Evolutionary conservation across 2,797 vertebrate species (phyloP).

Genomic region (Semotilus atromaculatus): DNA sequence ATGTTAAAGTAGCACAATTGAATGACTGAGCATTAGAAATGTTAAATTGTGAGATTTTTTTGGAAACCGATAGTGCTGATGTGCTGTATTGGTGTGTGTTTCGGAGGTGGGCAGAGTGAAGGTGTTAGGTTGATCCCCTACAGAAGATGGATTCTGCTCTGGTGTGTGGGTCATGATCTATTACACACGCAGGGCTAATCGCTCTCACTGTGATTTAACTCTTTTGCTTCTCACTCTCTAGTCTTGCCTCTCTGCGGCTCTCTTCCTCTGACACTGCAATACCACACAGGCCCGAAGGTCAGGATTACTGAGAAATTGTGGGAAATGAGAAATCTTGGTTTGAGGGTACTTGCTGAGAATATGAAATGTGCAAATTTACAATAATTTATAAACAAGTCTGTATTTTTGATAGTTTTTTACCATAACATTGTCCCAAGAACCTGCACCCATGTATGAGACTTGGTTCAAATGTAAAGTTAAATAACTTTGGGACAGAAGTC

Average conservation of each 20-base stretch:
- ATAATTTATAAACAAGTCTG: slow-evolving; percentile 9
- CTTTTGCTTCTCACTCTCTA: not conserved
- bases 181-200: slow-evolving; percentile 39
- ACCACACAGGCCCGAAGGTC: slow-evolving; percentile 19
- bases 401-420: slow-evolving; percentile 5
- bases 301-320: slow-evolving; percentile 30
- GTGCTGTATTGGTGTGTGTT: slow-evolving; percentile 2
- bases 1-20: slow-evolving; percentile 2
- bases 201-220: slow-evolving; percentile 24
- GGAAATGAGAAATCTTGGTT: slow-evolving; percentile 36
- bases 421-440: not conserved
- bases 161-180: slow-evolving; percentile 35
- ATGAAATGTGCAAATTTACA: slow-evolving; percentile 28
- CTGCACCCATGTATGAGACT: not conserved
- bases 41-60: not conserved
- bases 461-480: not conserved
- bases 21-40: not conserved
- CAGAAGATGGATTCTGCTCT: slow-evolving; percentile 38
- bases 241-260: not conserved
- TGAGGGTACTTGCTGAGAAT: slow-evolving; percentile 21
- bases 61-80: not conserved
- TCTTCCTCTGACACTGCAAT: slow-evolving; percentile 31
- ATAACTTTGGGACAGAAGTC: not conserved
- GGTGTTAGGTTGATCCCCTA: slow-evolving; percentile 25
- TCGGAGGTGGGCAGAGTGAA: slow-evolving; percentile 18